These are phyloP conservation scores for Archegozetes longisetosus DNA, from an alignment of 1,140 invertebrate species.

Conservation along the genomic window DNA sequence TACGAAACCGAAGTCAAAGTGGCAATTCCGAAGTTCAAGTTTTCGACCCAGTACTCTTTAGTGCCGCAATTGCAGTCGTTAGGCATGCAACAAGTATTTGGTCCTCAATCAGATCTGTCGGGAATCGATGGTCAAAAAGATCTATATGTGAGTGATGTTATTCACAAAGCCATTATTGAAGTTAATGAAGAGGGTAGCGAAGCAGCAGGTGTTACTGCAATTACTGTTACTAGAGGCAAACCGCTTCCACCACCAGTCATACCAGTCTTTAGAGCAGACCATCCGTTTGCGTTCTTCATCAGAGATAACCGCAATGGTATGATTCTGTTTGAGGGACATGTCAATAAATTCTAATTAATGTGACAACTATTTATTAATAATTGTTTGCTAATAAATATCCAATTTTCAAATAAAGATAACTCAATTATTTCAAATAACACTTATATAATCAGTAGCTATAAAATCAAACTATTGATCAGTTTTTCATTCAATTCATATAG, in stretches of 20 bases:
- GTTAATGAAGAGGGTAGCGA: too few relatives aligned
- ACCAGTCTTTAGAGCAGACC: slow-evolving; percentile 40
- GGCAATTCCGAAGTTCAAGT: slow-evolving; percentile 54
- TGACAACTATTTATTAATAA: too few relatives aligned
- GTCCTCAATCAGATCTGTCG: slow-evolving; percentile 45
- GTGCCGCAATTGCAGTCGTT: slow-evolving; percentile 41
- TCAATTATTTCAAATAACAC: too few relatives aligned
- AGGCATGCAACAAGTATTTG: slow-evolving; percentile 50
- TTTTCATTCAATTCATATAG: too few relatives aligned
- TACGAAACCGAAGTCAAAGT: slow-evolving; percentile 39
- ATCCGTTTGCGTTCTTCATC: slow-evolving; percentile 49
- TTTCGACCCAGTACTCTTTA: slow-evolving; percentile 46
- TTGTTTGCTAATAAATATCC: too few relatives aligned
- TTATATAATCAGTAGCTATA: too few relatives aligned
- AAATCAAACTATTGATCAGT: too few relatives aligned
- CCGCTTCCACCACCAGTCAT: background rate
- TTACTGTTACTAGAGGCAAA: slow-evolving; percentile 29
- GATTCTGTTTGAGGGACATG: slow-evolving; percentile 18
- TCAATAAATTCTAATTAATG: slow-evolving; percentile 3
- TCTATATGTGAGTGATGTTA: slow-evolving; percentile 29
- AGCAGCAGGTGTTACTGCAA: slow-evolving; percentile 53
- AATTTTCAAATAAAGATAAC: too few relatives aligned
- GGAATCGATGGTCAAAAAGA: slow-evolving; percentile 37
- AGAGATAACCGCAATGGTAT: slow-evolving; percentile 7
- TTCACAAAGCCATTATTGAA: slow-evolving; percentile 40